Evolutionary conservation across 2,113 vertebrate genomes (phyloP).

Genomic region (Mastomys coucha): DNA sequence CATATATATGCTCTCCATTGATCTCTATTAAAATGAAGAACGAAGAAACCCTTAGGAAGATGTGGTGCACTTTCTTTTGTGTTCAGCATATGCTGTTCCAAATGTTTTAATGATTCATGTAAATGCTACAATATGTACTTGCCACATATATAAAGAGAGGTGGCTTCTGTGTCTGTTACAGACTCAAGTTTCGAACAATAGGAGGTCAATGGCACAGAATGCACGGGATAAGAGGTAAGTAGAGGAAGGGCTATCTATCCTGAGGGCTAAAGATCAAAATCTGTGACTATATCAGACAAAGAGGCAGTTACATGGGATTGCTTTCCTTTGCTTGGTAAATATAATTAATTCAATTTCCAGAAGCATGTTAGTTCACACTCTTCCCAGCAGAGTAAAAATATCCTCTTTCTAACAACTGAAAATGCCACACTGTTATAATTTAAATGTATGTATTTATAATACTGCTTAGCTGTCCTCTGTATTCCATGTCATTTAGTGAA

Average conservation of each 20-base stretch:
- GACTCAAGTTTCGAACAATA: background rate
- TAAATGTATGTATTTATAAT: background rate
- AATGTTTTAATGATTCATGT: background rate
- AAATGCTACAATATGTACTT: constrained; percentile 25
- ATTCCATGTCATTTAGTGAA: background rate
- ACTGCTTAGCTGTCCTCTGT: background rate
- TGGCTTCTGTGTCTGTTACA: background rate
- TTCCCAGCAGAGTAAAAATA: background rate
- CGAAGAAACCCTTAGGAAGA: background rate
- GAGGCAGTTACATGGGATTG: background rate
- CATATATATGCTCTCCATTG: background rate
- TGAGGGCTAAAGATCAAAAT: background rate
- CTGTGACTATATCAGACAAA: background rate
- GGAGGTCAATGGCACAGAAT: background rate
- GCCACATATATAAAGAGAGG: background rate
- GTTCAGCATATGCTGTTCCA: background rate
- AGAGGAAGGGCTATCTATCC: constrained; percentile 12
- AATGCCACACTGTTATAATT: background rate
- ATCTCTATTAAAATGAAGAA: constrained; percentile 45
- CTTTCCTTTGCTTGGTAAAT: background rate
- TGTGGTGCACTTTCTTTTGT: background rate
- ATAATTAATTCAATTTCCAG: constrained; percentile 20
- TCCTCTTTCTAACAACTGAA: constrained; percentile 3
- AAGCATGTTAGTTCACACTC: constrained; percentile 29
- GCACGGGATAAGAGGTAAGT: background rate